A percentile compares a stretch with the other conserved stretches of the same genome.
These are phyloP conservation scores for Drosophila fuyamai DNA, from an alignment of 1,140 invertebrate genomes.

Conservation along the genomic window DNA sequence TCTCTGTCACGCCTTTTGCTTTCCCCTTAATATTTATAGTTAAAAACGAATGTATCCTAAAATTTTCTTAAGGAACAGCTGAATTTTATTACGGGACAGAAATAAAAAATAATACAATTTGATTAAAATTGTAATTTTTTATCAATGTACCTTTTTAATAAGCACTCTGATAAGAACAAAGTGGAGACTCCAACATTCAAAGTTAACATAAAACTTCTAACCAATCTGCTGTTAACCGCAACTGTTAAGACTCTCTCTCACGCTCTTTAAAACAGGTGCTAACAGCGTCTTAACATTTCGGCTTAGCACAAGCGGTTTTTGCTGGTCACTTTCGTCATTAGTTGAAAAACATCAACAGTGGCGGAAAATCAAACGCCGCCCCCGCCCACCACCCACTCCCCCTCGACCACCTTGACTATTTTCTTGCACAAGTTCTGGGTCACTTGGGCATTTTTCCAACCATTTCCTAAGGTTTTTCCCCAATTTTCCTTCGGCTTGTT, in stretches of 20 bases:
- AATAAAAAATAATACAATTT: too few relatives aligned
- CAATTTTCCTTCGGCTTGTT: conserved; percentile 36
- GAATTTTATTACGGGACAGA: too few relatives aligned
- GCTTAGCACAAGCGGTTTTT: background rate
- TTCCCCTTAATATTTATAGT: too few relatives aligned
- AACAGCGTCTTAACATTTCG: background rate
- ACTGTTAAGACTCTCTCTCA: too few relatives aligned
- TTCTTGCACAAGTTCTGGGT: conserved; percentile 70
- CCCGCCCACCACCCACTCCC: background rate
- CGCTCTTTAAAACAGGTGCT: background rate
- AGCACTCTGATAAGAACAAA: background rate
- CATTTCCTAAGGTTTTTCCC: conserved; percentile 37
- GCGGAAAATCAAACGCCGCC: conserved; percentile 1
- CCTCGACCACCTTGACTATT: conserved; percentile 11
- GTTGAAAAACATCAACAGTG: conserved; percentile 34
- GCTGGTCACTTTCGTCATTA: conserved; percentile 44
- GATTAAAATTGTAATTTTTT: too few relatives aligned
- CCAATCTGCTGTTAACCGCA: background rate
- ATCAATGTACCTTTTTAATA: background rate
- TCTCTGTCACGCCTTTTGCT: too few relatives aligned
- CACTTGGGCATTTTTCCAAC: conserved; percentile 53
- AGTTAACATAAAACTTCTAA: background rate
- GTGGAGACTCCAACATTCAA: background rate
- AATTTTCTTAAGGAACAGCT: too few relatives aligned
- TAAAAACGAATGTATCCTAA: too few relatives aligned